phyloP scores from a whole-genome alignment of 2,113 vertebrate genomes.

The Thamnaconus septentrionalis region DNA sequence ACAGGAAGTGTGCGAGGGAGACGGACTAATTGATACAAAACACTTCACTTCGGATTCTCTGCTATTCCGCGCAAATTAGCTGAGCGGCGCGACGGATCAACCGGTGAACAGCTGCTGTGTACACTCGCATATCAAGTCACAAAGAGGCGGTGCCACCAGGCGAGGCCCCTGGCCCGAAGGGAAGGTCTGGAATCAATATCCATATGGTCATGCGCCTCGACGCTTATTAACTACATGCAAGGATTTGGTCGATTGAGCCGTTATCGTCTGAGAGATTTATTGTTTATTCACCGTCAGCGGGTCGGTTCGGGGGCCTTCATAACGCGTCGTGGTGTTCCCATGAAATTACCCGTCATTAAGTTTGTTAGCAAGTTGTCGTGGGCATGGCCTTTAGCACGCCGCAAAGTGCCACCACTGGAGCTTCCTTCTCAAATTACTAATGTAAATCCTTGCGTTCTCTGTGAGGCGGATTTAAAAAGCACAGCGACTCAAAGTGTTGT shows the following conservation, averaged over 20 bases:
- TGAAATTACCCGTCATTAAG: constrained; percentile 31
- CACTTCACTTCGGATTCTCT: background rate
- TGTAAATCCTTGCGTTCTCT: constrained; percentile 12
- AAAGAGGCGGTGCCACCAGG: background rate
- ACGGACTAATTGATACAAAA: constrained; percentile 5
- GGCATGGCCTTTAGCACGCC: constrained; percentile 19
- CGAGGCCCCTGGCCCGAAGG: background rate
- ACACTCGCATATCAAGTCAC: background rate
- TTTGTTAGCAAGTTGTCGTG: constrained; percentile 6
- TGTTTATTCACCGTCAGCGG: too few species aligned
- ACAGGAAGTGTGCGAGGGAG: background rate
- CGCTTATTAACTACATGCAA: too few species aligned
- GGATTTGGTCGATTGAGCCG: too few species aligned
- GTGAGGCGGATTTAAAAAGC: background rate
- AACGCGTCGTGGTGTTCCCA: constrained; percentile 10
- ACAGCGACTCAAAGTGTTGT: too few species aligned
- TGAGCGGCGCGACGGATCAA: constrained; percentile 2
- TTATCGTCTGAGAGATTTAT: too few species aligned
- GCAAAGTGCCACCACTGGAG: background rate
- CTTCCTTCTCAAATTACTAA: background rate
- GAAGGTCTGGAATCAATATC: constrained; percentile 19
- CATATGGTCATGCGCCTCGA: constrained; percentile 1
- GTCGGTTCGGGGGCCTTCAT: background rate
- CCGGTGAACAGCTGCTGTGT: constrained; percentile 20
- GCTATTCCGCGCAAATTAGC: constrained; percentile 4